Conservation (phyloP, 2,797 vertebrate genomes). For the Prunella strophiata region DNA sequence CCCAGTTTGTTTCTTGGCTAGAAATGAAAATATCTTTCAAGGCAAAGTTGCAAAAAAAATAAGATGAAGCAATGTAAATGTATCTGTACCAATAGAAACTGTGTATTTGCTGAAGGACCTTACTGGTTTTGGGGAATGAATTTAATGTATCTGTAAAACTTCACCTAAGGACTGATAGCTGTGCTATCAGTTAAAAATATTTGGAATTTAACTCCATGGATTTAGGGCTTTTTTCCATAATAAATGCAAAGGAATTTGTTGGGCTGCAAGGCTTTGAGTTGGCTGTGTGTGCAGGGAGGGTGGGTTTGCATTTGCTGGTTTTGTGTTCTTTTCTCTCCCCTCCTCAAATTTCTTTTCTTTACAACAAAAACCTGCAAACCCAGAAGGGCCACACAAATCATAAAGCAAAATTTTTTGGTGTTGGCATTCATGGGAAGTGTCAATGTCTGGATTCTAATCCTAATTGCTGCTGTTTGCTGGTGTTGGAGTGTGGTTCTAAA, state of each 20-base stretch:
- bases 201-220: neutral
- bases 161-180: neutral
- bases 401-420: neutral
- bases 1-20: neutral
- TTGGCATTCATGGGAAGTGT: neutral
- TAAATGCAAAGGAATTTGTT: neutral
- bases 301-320: neutral
- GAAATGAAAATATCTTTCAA: neutral
- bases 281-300: neutral
- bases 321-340: neutral
- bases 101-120: neutral
- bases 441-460: neutral
- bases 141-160: neutral
- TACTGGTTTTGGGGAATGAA: neutral
- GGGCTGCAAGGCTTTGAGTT: neutral
- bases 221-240: neutral
- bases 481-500: neutral
- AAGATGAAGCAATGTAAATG: neutral
- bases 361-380: neutral
- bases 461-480: neutral
- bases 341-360: neutral
- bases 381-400: neutral
- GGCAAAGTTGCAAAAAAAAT: neutral
- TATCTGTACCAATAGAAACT: neutral
- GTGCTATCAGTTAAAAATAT: neutral